Evolutionary conservation across 2,113 vertebrate genomes (phyloP).

Genomic region (Serinus canaria): DNA sequence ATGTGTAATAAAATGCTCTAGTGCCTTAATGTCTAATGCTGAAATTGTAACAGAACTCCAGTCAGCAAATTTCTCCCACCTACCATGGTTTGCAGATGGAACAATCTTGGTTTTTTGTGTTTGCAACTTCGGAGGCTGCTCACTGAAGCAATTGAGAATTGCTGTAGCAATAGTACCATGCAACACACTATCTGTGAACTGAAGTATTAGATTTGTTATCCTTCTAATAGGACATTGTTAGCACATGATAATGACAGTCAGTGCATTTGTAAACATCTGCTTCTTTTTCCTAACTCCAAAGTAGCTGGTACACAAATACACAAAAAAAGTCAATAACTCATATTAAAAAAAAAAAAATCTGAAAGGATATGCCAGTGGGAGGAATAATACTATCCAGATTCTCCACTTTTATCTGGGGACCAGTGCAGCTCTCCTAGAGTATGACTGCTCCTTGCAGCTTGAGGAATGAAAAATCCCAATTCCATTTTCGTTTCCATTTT

Average conservation of each 20-base stretch:
- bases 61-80: neutral
- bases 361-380: neutral
- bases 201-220: neutral
- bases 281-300: conserved; percentile 45
- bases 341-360: neutral
- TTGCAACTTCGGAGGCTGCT: conserved; percentile 42
- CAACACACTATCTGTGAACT: conserved; percentile 17
- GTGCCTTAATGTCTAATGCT: neutral
- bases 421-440: neutral
- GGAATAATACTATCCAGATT: neutral
- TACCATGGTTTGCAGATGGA: neutral
- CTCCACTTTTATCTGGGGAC: neutral
- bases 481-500: neutral
- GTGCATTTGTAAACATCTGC: neutral
- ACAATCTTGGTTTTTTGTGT: neutral
- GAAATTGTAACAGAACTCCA: neutral
- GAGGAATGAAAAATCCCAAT: neutral
- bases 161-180: neutral
- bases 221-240: conserved; percentile 23
- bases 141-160: conserved; percentile 38
- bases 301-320: conserved; percentile 21
- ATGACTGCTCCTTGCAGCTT: neutral
- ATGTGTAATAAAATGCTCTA: neutral
- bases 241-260: conserved; percentile 10
- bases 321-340: neutral